phyloP scores from a whole-genome alignment of 2,113 vertebrate genomes.

The Puntigrus tetrazona region DNA sequence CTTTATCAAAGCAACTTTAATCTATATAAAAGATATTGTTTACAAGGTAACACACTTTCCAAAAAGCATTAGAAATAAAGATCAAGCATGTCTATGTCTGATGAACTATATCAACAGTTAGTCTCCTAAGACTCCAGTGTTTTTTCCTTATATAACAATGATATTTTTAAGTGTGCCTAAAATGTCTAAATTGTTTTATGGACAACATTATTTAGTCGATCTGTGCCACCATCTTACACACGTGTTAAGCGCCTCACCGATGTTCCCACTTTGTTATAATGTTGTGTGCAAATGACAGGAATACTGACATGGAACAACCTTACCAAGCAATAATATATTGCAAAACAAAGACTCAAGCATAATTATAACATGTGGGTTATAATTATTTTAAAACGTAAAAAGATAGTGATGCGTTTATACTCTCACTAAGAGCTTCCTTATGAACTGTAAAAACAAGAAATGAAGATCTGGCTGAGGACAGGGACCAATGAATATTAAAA shows the following conservation, averaged over 20 bases:
- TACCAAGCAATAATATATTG: neutral
- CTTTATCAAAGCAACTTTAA: too few relatives aligned
- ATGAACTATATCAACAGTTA: too few relatives aligned
- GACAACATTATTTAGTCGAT: too few relatives aligned
- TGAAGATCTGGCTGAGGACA: conserved; percentile 37
- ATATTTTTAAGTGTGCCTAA: too few relatives aligned
- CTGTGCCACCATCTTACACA: too few relatives aligned
- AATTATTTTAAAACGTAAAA: conserved; percentile 12
- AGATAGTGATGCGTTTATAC: neutral
- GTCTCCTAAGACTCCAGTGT: too few relatives aligned
- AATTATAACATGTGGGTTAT: conserved; percentile 24
- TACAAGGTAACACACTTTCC: too few relatives aligned
- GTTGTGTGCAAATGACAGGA: neutral
- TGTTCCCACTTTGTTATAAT: conserved; percentile 15
- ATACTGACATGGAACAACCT: neutral
- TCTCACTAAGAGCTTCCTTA: neutral
- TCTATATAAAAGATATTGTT: too few relatives aligned
- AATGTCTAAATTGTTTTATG: too few relatives aligned
- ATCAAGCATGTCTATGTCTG: too few relatives aligned
- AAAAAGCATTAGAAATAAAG: too few relatives aligned
- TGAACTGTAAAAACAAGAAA: conserved; percentile 21
- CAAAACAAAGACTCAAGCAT: neutral
- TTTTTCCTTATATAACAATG: too few relatives aligned
- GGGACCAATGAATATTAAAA: conserved; percentile 45
- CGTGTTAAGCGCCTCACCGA: neutral